Base-by-base conservation (phyloP, 2,113 vertebrate species). In the Megaceryle maxima region DNA sequence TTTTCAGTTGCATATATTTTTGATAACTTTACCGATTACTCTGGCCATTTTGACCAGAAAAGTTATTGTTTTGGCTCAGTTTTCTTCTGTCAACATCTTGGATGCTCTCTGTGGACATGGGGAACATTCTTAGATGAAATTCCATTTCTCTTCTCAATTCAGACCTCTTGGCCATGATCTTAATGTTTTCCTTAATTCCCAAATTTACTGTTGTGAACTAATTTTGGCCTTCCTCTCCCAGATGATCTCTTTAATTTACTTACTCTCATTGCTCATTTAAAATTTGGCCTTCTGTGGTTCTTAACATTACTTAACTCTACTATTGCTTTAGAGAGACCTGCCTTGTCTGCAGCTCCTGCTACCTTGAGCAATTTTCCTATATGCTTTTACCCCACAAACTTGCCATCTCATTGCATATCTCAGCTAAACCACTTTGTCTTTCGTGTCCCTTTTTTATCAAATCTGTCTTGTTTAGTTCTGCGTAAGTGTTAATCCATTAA, bases 271-370 rank as follows among this genome's bases (percentile, higher is more conserved):
- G 33, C 69, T 88, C 11, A 16, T 88, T 63, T 87, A 64, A 78
- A 80, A 94, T 87, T 88, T 84, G 90, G 66, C 92, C 69, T 69
- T 93, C 31, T 84, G 11, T 91, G 69, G 48, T 88, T 87, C 35
- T 90, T 92, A 83, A 57, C 6, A 16, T 88, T 72, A 62, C 59
- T 48, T 86, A 57, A 75, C 17, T 83, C 51, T 70, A 2, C 35
- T 94, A 2, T 77, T 93, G 74, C 80, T 82, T 80, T 79, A 87
- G 70, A 92, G 86, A 96, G 88, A 96, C 96, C 92, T 96, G 88
- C 92, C 92, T 93, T 96, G 94, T 97, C 92, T 96, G 95, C 90
- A 92, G 92, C 74, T 93, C 53, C 74, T 94, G 74, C 87, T 87
- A 78, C 62, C 53, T 72, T 60, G n/a, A 89, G 50, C 69, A 76